Evolutionary conservation across 30 jellyfish, hydroid and myxozoan genomes (phyloP), one percentile per base, ranked within the genome.

Genomic region (Hydractinia echinata): DNA sequence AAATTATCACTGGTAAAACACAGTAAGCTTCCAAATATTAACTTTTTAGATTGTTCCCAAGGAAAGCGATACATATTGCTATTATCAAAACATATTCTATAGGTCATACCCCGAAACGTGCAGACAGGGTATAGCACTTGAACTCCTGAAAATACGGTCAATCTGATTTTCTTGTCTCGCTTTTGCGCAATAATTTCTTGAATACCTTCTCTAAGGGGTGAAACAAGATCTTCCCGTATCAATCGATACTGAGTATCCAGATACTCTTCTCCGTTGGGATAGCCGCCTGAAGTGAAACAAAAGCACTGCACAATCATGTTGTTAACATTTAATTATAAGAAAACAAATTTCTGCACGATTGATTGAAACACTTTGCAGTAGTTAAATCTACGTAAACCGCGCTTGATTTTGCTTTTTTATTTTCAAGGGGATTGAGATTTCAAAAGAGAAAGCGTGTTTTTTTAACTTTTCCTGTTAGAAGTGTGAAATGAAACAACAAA

Each of bases 11-110:
- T 68, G 4, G 96, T 52, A 66, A 87, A 82, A 69, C 92, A 87
- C 55, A 87, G 84, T 61, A 87, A 85, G 5, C 86, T 30, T 21
- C 96, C 96, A 58, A 73, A 87, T 21, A 87, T 87, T 79, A 87
- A 51, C 11, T 82, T 82, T 55, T 79, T 56, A 13, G 96, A 74
- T 54, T 87, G 92, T 67, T 76, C 83, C 96, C 96, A 87, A 6
- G 30, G 10, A 51, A 82, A 67, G 67, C 53, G 68, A 6, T 44
- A 51, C 60, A 81, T 52, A 5, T 62, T 53, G 4, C 56, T 48
- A 5, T 61, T 79, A 55, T 81, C 88, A 64, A 87, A 87, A 20
- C 60, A 18, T 44, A 87, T 61, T 21, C 52, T 82, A 67, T 73
- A 76, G 14, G 88, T 71, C 21, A 82, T 62, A n/a, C 96, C 92